These are phyloP conservation scores for Pygoscelis adeliae DNA, from an alignment of 2,113 vertebrate species.

Conservation along the genomic window DNA sequence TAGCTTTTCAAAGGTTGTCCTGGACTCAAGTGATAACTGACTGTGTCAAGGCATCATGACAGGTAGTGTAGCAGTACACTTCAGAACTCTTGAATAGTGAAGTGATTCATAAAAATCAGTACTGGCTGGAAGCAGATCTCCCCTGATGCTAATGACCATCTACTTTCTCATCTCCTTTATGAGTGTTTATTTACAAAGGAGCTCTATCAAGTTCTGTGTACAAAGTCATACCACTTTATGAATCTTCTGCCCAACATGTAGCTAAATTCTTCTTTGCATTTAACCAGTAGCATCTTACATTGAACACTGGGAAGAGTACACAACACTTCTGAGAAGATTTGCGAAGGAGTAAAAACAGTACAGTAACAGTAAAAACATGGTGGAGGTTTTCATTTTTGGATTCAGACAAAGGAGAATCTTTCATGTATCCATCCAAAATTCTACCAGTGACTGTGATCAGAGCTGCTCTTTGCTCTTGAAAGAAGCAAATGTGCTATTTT, in stretches of 20 bases:
- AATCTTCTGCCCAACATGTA: background rate
- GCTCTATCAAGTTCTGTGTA: background rate
- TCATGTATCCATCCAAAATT: background rate
- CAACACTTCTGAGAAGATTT: background rate
- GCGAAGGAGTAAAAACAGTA: background rate
- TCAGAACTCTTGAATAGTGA: background rate
- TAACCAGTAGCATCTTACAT: background rate
- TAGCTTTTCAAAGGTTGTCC: conserved; percentile 29
- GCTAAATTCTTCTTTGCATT: background rate
- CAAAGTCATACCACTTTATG: background rate
- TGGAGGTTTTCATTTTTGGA: background rate
- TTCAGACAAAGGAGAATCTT: background rate
- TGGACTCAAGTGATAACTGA: conserved; percentile 1
- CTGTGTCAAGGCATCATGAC: background rate
- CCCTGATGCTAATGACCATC: background rate
- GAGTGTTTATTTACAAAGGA: background rate
- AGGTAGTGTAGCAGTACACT: background rate
- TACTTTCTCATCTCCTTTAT: background rate
- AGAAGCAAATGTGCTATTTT: background rate
- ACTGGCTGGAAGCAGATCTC: background rate
- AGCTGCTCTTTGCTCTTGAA: background rate
- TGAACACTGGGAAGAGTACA: background rate
- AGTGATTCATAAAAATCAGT: background rate
- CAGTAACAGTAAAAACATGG: background rate
- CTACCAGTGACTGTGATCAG: background rate